phyloP scores from a whole-genome alignment of 2,888 invertebrate genomes.

The Oasisia sp. region DNA sequence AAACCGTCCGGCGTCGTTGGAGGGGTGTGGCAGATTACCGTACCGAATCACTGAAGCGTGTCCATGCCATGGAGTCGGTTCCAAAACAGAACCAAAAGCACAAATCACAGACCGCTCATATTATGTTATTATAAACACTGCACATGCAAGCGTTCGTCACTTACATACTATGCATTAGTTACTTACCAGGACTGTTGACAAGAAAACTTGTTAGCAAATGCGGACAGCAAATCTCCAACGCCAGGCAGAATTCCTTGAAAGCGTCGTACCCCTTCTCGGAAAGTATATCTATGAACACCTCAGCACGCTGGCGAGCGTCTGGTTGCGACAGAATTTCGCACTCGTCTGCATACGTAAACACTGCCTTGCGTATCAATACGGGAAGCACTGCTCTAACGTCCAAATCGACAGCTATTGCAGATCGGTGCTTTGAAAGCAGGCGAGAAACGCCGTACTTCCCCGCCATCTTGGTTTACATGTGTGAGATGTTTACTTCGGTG shows the following conservation, averaged over 20 bases:
- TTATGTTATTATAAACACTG: background rate
- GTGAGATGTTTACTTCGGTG: constrained; percentile 12
- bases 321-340: constrained; percentile 17
- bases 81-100: background rate
- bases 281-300: constrained; percentile 17
- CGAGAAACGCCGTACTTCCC: background rate
- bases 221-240: background rate
- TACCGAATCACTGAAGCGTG: background rate
- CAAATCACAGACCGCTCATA: background rate
- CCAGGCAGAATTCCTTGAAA: background rate
- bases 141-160: background rate
- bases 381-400: constrained; percentile 17
- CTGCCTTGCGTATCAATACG: background rate
- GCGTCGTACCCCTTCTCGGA: constrained; percentile 11
- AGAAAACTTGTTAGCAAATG: constrained; percentile 9
- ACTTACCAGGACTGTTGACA: background rate
- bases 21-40: background rate
- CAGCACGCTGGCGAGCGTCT: background rate
- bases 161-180: background rate
- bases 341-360: background rate
- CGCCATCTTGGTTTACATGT: constrained; percentile 14
- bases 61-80: background rate
- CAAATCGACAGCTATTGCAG: background rate
- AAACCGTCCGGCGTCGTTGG: background rate
- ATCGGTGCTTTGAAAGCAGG: constrained; percentile 7